Conservation (phyloP, 2,888 invertebrate genomes). For the Cabera pusaria region DNA sequence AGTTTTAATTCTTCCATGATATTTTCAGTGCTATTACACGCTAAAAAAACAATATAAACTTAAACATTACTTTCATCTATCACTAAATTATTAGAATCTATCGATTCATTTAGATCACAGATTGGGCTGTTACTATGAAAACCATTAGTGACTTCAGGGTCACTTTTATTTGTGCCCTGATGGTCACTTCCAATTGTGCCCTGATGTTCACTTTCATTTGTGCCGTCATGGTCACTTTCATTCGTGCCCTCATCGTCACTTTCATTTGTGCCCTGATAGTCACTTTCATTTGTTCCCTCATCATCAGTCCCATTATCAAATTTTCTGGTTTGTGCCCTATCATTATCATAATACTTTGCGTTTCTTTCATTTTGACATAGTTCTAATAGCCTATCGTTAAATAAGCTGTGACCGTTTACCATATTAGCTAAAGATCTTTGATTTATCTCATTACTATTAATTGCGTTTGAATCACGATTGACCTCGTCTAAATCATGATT, state of each 20-base stretch:
- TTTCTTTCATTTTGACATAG: conserved; percentile 6
- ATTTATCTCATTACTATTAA: too few relatives aligned
- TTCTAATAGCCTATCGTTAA: conserved; percentile 12
- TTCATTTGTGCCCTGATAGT: neutral
- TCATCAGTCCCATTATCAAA: too few relatives aligned
- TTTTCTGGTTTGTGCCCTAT: neutral
- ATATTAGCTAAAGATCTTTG: neutral
- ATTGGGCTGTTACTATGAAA: conserved; percentile 31
- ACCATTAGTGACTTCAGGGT: conserved; percentile 35
- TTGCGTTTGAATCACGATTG: neutral
- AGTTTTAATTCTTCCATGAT: too few relatives aligned
- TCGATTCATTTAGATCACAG: conserved; percentile 43
- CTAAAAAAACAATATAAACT: neutral
- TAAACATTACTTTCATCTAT: conserved; percentile 51
- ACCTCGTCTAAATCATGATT: neutral
- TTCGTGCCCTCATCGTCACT: conserved; percentile 1
- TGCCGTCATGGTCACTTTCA: neutral
- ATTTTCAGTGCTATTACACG: too few relatives aligned
- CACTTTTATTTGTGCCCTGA: too few relatives aligned
- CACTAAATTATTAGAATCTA: conserved; percentile 48
- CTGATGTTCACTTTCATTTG: conserved; percentile 1
- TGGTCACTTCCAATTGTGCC: too few relatives aligned
- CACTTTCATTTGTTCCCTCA: too few relatives aligned
- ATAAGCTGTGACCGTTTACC: neutral
- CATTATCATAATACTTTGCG: conserved; percentile 13